Base-by-base conservation (phyloP, 2,113 vertebrate species). In the Mionectes macconnelli region DNA sequence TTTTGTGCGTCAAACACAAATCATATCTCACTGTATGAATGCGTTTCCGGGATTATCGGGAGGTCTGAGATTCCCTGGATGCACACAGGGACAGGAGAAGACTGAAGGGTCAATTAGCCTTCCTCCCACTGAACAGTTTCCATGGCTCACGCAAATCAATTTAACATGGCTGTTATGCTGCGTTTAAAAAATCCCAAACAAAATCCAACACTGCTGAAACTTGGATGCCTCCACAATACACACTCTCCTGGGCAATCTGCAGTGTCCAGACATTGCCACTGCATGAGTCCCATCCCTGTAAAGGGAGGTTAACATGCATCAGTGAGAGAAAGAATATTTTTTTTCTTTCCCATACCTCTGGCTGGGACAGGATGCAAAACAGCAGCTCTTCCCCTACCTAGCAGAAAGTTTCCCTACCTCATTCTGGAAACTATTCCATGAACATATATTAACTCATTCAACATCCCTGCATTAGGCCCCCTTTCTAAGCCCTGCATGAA, bases 181-280 rank as follows among this genome's bases (percentile, higher is more conserved):
- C 18, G 83, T 63, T 1, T 17, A 50, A 66, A 83, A 84, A 57
- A 42, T 7, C 50, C 49, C 59, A 85, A 79, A 81, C 49, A 83
- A 94, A 94, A 87, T 83, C 52, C 79, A 82, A n/a, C 67, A 25
- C 28, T 45, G 80, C 64, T 92, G 83, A 96, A 87, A 89, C n/a
- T 40, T 70, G 67, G 67, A 82, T 82, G 75, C 67, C 63, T 72
- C 49, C 39, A 89, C 63, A 94, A 92, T 73, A 63, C 40, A 47
- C 0, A 0, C 40, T 80, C 88, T 87, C 87, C 50, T 89, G 90
- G 55, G 76, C 52, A 94, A 86, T 84, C 79, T 67, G 42, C 47
- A 92, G 79, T 79, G 86, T 66, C 68, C 72, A 52, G 69, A 64
- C 68, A 66, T 4, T 52, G 64, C 56, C 84, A 64, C 56, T 4